Evolutionary conservation across 2,888 invertebrate species (phyloP).

Genomic region (Pristionchus maxplancki): DNA sequence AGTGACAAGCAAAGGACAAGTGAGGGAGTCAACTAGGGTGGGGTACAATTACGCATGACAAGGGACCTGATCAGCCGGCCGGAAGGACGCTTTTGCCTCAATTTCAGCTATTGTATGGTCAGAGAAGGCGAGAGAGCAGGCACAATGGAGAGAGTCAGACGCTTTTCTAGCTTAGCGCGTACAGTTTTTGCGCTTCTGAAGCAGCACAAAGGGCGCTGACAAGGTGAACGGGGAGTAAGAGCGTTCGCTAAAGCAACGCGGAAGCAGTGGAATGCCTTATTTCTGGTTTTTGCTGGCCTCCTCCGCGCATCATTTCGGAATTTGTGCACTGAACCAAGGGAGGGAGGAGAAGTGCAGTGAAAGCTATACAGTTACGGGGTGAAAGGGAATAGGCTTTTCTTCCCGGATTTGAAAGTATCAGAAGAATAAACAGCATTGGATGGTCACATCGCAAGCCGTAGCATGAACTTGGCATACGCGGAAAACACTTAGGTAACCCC

Average conservation of each 20-base stretch:
- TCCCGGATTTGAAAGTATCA: no score
- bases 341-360: not conserved
- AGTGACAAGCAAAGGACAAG: constrained; percentile 43
- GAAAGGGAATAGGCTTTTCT: no score
- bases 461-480: not conserved
- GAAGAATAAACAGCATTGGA: no score
- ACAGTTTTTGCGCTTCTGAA: not conserved
- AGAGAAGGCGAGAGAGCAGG: not conserved
- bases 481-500: constrained; percentile 47
- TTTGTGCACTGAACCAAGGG: constrained; percentile 22
- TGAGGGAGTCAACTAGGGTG: not conserved
- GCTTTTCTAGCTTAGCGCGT: not conserved
- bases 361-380: not conserved
- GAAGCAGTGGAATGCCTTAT: not conserved
- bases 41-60: not conserved
- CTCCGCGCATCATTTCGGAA: constrained; percentile 35
- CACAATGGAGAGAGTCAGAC: not conserved
- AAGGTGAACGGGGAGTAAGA: not conserved
- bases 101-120: not conserved
- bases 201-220: not conserved
- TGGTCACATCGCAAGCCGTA: not conserved
- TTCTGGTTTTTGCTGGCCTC: constrained; percentile 37
- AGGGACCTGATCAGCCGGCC: not conserved
- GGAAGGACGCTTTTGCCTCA: not conserved
- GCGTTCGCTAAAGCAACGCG: not conserved